Base-by-base conservation (phyloP, 2,113 vertebrate genomes). In the Amphiprion ocellaris region DNA sequence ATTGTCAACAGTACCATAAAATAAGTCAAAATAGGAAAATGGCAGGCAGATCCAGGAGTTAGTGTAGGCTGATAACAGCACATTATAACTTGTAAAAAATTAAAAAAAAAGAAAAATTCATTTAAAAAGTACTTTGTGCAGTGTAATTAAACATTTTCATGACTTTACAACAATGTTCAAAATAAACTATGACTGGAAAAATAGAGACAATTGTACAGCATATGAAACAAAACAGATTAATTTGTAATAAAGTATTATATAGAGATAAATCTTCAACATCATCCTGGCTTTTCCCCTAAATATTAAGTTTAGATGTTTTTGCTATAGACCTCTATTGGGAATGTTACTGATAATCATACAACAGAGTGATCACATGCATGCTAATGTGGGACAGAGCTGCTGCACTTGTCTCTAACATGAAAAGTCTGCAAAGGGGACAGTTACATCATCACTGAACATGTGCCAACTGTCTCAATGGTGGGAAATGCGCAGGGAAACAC, bases 381-480 rank as follows among this genome's bases (percentile, higher is more conserved):
- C 47, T 61, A 69, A 61, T 61, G 56, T 69, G 83, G 59, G 37
- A 26, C 46, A 67, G 50, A 33, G 47, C 72, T 56, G 49, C 65
- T 67, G 50, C 47, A 23, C 58, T 64, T 58, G 67, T 55, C 66
- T 58, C 16, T 47, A 26, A 17, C 59, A 52, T 76, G 76, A 78
- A 71, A 24, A 69, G 78, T 77, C 67, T 64, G 47, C 66, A 54
- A 69, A 84, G 61, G 76, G 78, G 44, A 71, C 67, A 73, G 78
- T 90, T 89, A 91, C 84, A 86, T 92, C 84, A 92, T 75, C 6
- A n/a, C 46, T 89, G 79, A 83, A 82, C 77, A 23, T 37, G 33
- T 30, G 84, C 89, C 86, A 86, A 81, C 19, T 78, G 59, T 71
- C 65, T 82, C 54, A 81, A 84, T 76, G 80, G 69, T 88, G 80